A percentile compares a stretch with the other conserved stretches of the same genome.
Conservation (phyloP, 2,113 vertebrate genomes). For the Neogobius melanostomus region DNA sequence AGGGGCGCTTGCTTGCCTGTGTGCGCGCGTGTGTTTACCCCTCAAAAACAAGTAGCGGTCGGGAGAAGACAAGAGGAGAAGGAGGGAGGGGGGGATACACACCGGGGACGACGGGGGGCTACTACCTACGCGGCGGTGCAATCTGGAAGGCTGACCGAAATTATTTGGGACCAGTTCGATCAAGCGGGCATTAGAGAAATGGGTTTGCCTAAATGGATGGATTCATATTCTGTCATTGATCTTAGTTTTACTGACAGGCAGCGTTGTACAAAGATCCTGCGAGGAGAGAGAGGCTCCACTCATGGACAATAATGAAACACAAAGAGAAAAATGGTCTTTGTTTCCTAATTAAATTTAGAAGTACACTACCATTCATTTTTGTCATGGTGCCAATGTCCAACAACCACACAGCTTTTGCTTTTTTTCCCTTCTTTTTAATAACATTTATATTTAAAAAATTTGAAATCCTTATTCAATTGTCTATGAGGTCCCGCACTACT, state of each 20-base stretch:
- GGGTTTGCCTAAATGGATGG: conserved; percentile 3
- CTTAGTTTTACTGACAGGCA: conserved; percentile 1
- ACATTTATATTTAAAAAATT: no score
- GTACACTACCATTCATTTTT: background rate
- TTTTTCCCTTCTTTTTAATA: no score
- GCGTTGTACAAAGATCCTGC: conserved; percentile 4
- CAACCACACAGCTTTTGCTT: background rate
- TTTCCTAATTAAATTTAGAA: background rate
- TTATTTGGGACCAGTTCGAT: conserved; percentile 30
- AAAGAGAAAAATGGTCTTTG: background rate
- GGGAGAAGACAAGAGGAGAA: conserved; percentile 47
- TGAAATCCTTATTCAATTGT: no score
- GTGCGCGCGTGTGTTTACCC: conserved; percentile 64
- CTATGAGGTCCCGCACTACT: no score
- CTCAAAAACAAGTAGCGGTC: conserved; percentile 51
- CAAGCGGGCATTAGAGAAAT: conserved; percentile 8
- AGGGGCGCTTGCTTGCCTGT: conserved; percentile 62
- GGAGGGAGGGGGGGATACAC: conserved; percentile 39
- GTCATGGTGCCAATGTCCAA: background rate
- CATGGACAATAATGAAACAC: conserved; percentile 4
- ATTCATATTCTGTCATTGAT: conserved; percentile 9
- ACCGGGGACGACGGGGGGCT: conserved; percentile 54
- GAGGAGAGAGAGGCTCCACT: background rate
- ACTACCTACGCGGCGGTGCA: conserved; percentile 50
- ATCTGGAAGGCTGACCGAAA: conserved; percentile 29